Percentiles rank a stretch among this genome's conserved stretches.
These are phyloP conservation scores for Steatocranus sp. DNA, from an alignment of 2,797 vertebrate species.

Conservation along the genomic window DNA sequence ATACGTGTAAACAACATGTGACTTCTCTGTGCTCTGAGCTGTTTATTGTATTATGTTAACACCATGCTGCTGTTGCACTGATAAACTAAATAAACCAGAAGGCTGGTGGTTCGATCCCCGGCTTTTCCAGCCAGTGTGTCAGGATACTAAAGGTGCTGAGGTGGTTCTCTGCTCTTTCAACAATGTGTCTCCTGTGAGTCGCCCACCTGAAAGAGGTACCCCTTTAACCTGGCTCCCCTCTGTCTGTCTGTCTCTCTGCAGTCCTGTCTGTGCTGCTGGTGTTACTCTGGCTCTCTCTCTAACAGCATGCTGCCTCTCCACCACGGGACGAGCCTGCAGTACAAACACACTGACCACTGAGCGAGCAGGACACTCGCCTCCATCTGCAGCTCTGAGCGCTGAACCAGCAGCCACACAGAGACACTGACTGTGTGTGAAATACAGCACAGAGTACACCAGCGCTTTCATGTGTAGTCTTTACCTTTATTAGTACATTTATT, in stretches of 20 bases:
- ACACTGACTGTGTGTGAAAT: neutral
- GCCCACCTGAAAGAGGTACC: neutral
- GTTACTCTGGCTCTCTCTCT: slow-evolving; percentile 79
- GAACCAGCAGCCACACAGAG: neutral
- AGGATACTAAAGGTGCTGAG: fast-evolving
- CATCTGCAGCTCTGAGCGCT: neutral
- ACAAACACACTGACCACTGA: slow-evolving; percentile 59
- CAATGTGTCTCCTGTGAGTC: neutral
- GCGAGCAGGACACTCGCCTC: neutral
- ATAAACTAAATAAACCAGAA: neutral
- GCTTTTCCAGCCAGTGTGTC: neutral
- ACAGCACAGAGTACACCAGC: neutral
- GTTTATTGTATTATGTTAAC: neutral
- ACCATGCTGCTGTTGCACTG: neutral
- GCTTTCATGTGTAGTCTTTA: neutral
- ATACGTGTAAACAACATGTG: neutral
- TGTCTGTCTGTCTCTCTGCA: slow-evolving; percentile 39
- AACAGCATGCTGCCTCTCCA: slow-evolving; percentile 83
- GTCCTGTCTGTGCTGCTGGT: slow-evolving; percentile 91
- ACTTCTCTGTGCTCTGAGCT: neutral
- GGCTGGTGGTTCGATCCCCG: neutral
- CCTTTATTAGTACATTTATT: neutral
- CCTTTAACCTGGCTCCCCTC: slow-evolving; percentile 4
- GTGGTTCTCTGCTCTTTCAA: neutral
- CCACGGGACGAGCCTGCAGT: slow-evolving; percentile 80